phyloP scores from a whole-genome alignment of 2,888 invertebrate species.

The Anoncus sp. region DNA sequence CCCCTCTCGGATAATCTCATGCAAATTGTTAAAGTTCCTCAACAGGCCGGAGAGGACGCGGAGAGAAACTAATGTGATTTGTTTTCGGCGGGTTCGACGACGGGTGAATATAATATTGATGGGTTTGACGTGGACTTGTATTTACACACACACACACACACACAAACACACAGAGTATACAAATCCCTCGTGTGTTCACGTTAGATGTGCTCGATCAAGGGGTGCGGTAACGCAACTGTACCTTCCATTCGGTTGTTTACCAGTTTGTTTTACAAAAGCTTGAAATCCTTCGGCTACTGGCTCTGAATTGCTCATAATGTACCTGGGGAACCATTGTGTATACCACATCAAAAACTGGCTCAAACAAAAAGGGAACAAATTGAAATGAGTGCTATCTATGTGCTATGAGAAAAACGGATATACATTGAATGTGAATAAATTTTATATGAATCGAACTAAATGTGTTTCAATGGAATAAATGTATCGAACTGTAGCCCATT shows the following conservation, averaged over 20 bases:
- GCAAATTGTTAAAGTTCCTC: slow-evolving; percentile 80
- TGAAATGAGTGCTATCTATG: too few relatives aligned
- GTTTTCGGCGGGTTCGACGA: slow-evolving; percentile 68
- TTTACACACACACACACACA: slow-evolving; percentile 23
- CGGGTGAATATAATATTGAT: slow-evolving; percentile 77
- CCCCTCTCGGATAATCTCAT: slow-evolving; percentile 78
- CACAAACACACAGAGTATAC: slow-evolving; percentile 1
- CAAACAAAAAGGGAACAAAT: too few relatives aligned
- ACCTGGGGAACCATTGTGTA: neutral
- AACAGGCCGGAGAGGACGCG: slow-evolving; percentile 70
- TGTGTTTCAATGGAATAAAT: too few relatives aligned
- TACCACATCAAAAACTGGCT: too few relatives aligned
- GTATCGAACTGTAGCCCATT: too few relatives aligned
- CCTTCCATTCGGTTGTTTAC: slow-evolving; percentile 41
- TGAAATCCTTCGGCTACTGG: neutral
- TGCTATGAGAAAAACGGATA: too few relatives aligned
- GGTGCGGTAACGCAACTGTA: slow-evolving; percentile 45
- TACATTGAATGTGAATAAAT: too few relatives aligned
- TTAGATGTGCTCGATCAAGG: slow-evolving; percentile 35
- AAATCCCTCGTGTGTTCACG: slow-evolving; percentile 33
- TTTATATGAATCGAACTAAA: too few relatives aligned
- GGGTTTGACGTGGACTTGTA: slow-evolving; percentile 75
- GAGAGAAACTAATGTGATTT: slow-evolving; percentile 76
- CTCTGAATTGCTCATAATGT: neutral
- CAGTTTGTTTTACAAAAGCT: slow-evolving; percentile 42